A percentile compares a stretch with the other conserved stretches of the same genome.
phyloP scores from a whole-genome alignment of 2,888 invertebrate genomes.

The Amiota communis region DNA sequence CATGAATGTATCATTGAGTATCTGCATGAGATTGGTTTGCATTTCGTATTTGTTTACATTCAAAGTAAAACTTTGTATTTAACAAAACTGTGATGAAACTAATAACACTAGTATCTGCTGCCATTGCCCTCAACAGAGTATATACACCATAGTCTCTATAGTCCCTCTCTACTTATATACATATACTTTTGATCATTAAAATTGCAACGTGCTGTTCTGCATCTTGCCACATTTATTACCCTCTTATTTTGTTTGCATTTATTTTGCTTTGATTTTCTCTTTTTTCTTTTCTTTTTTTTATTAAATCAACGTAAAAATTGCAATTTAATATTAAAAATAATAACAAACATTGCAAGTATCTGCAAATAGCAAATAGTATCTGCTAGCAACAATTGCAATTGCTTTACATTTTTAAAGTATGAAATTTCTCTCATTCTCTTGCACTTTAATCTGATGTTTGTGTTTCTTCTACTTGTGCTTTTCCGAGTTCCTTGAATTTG shows the following conservation, averaged over 20 bases:
- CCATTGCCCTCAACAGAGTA: conserved; percentile 17
- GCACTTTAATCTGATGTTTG: conserved; percentile 62
- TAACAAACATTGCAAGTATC: conserved; percentile 57
- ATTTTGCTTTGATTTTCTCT: conserved; percentile 14
- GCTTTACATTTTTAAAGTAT: neutral
- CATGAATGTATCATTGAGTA: neutral
- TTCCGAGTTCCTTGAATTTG: conserved; percentile 45
- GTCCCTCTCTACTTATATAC: too few species aligned
- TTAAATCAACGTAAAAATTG: conserved; percentile 66
- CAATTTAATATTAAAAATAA: conserved; percentile 69
- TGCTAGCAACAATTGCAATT: neutral
- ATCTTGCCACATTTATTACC: conserved; percentile 27
- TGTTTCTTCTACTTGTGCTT: conserved; percentile 27
- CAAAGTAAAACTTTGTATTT: conserved; percentile 22
- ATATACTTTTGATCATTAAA: conserved; percentile 59
- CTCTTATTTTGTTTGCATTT: conserved; percentile 42
- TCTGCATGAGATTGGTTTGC: neutral
- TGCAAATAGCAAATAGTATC: neutral
- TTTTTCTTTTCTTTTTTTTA: conserved; percentile 56
- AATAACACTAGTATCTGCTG: conserved; percentile 20
- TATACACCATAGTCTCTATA: neutral
- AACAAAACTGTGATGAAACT: conserved; percentile 1
- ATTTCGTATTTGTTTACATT: conserved; percentile 2
- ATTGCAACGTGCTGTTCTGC: conserved; percentile 62
- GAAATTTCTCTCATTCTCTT: conserved; percentile 50